Evolutionary conservation across 2,113 vertebrate species (phyloP), one percentile per base, ranked within the genome.

Genomic region (Lampris megalopsis): DNA sequence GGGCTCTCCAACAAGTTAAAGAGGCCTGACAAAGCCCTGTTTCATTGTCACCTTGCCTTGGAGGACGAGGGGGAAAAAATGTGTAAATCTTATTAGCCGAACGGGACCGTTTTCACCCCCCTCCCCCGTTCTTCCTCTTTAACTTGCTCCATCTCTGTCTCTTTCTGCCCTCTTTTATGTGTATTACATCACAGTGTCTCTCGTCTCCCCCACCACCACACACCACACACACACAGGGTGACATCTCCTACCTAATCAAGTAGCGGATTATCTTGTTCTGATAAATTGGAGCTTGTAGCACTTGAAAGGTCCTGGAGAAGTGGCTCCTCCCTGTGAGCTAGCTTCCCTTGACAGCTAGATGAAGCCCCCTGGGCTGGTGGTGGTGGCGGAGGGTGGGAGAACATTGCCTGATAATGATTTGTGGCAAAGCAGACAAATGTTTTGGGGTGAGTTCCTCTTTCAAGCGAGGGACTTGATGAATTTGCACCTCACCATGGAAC

Each of bases 251-350:
- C 91, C 91, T 94, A 91, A 94, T 93, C 92, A 93, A 95, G 88
- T 88, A 75, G 86, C 86, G 90, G 92, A 94, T 94, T 95, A 94
- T 94, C 91, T 94, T 93, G 92, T 94, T 86, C 91, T 94, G 93
- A 91, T 94, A 94, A 95, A 95, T 92, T 95, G 93, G 91, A 94
- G 90, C 86, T 62, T 60, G 85, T 86, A 86, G 85, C 84, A 90
- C 54, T 35, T 91, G 86, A 93, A 92, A 93, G 92, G 91, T 91
- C 89, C 92, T 92, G 90, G 82, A 87, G 92, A 80, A 92, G 86
- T 65, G 92, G 88, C 9, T 83, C 50, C 86, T 91, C 81, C 81
- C 61, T 65, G 82, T 45, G 79, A 67, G 79, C 86, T 86, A 90
- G 87, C 82, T 57, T 43, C 49, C 81, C 68, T 63, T 74, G 83